These are phyloP conservation scores for Entomobrya proxima DNA, from an alignment of 2,888 invertebrate genomes.

Conservation along the genomic window DNA sequence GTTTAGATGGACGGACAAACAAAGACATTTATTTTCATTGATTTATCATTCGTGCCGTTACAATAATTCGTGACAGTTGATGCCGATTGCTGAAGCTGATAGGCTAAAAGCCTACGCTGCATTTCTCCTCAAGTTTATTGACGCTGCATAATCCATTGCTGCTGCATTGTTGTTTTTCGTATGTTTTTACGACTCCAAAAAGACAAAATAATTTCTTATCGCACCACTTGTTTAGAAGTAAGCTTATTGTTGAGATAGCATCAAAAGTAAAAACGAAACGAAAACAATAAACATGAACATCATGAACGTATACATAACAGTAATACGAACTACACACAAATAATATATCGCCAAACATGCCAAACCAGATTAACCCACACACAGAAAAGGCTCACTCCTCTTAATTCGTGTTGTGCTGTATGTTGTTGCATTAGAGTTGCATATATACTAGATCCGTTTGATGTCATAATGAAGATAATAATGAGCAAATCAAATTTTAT, in stretches of 20 bases:
- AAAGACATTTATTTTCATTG: too few species aligned
- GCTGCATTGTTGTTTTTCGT: not conserved
- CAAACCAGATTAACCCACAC: not conserved
- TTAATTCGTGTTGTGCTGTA: not conserved
- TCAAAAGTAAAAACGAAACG: not conserved
- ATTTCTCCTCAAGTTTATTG: not conserved
- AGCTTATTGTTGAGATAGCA: not conserved
- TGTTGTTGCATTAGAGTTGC: not conserved
- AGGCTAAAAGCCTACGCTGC: not conserved
- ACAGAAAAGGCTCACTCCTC: too few species aligned
- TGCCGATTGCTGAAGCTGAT: not conserved
- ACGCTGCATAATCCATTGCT: not conserved
- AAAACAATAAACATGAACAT: too few species aligned
- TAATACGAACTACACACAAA: too few species aligned
- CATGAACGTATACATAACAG: too few species aligned
- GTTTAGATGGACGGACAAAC: too few species aligned
- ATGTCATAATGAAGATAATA: conserved; percentile 2
- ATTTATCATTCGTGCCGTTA: too few species aligned
- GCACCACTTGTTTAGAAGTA: too few species aligned
- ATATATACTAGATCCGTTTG: not conserved
- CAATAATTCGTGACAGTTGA: not conserved
- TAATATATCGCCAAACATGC: too few species aligned
- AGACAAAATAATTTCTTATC: not conserved
- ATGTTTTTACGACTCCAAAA: not conserved
- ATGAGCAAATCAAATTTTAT: conserved; percentile 48